phyloP scores from a whole-genome alignment of 1,140 invertebrate genomes.

The Drosophila biarmipes region DNA sequence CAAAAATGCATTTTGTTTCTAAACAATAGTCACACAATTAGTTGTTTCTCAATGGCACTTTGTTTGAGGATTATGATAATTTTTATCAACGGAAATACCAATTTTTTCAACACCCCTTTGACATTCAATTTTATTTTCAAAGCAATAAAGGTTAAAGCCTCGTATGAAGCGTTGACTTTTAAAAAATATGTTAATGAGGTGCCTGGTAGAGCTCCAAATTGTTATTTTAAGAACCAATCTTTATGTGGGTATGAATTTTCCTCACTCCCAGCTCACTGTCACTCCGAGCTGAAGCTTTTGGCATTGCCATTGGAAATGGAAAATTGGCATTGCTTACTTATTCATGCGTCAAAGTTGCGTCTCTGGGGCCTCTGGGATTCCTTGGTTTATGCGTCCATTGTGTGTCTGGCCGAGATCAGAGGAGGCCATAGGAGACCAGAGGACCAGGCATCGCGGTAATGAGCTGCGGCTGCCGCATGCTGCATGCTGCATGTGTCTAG shows the following conservation, averaged over 20 bases:
- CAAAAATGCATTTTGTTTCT: neutral
- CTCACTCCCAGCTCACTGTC: conserved; percentile 6
- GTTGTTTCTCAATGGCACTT: neutral
- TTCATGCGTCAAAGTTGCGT: conserved; percentile 61
- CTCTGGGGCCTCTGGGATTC: conserved; percentile 22
- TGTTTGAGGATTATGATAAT: conserved; percentile 22
- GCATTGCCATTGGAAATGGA: conserved; percentile 53
- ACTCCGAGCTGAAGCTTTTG: conserved; percentile 24
- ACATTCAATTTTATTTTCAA: conserved; percentile 8
- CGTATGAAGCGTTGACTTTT: neutral
- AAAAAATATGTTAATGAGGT: neutral
- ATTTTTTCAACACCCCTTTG: neutral
- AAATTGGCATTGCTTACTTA: conserved; percentile 70
- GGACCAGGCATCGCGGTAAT: conserved; percentile 38
- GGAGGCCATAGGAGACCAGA: conserved; percentile 12
- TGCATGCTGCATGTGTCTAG: conserved; percentile 49
- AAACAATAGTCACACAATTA: conserved; percentile 14
- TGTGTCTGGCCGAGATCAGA: conserved; percentile 37
- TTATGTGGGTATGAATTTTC: neutral
- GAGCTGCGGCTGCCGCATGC: conserved; percentile 48
- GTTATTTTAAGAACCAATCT: neutral
- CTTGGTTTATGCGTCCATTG: conserved; percentile 49
- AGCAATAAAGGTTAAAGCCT: conserved; percentile 6
- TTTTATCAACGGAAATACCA: conserved; percentile 3
- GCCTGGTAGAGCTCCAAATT: too few relatives aligned